Conservation (phyloP, 2,888 invertebrate genomes). For the Pasiphila rectangulata region DNA sequence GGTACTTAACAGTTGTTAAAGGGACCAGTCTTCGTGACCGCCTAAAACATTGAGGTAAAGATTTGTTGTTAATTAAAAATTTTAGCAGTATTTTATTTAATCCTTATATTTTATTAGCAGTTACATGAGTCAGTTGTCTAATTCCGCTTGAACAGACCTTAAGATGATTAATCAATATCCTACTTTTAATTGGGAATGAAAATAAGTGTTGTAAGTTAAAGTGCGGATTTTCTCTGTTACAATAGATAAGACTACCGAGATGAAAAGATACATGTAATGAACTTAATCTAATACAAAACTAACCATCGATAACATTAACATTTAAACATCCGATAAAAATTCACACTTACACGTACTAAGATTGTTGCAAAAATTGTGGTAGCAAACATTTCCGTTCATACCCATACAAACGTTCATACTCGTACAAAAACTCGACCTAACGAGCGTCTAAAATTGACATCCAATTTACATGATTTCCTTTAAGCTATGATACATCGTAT, state of each 20-base stretch:
- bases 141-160: no score
- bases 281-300: conserved; percentile 51
- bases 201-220: no score
- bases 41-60: no score
- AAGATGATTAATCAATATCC: no score
- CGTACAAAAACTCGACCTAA: conserved; percentile 65
- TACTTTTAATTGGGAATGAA: no score
- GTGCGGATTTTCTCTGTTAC: conserved; percentile 6
- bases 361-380: conserved; percentile 73
- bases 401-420: no score
- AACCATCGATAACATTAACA: conserved; percentile 52
- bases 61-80: no score
- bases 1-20: no score
- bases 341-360: conserved; percentile 55
- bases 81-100: no score
- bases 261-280: conserved; percentile 27
- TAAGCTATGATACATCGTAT: conserved; percentile 73
- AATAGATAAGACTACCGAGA: conserved; percentile 20
- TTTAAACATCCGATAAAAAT: conserved; percentile 65
- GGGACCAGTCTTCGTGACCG: no score
- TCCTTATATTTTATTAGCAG: no score
- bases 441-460: conserved; percentile 76
- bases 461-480: conserved; percentile 72
- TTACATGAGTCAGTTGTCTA: no score
- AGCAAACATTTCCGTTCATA: conserved; percentile 65